Base-by-base conservation (phyloP, 30 jellyfish, hydroid and myxozoan species). In the Chironex yamaguchii region DNA sequence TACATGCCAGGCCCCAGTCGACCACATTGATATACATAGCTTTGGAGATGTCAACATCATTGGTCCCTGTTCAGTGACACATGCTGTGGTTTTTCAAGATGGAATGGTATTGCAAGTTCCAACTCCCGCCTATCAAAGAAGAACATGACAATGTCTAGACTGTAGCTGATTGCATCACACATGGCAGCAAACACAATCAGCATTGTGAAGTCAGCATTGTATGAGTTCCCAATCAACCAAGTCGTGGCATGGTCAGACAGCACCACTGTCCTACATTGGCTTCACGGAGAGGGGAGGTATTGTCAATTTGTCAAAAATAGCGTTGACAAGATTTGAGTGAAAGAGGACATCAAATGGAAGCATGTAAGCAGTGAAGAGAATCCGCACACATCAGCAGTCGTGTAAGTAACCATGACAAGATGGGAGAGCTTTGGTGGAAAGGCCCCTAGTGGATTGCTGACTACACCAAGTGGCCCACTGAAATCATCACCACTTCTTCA, bases 111-210 rank as follows among this genome's bases (percentile, higher is more conserved):
- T 14, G 73, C 84, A 1, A 81, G 79, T 17, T 34, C 92, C 22
- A 90, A 82, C 66, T 51, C 96, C 32, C 69, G 96, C 25, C 31
- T 90, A 0, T 36, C 89, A 24, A 90, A 90, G 58, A 66, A 72
- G 17, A 84, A 90, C 34, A 77, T 79, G 3, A 62, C 97, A n/a
- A 90, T 90, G 33, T 95, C 97, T n/a, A 82, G 89, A 29, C 29
- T 88, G 76, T 92, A 88, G 34, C 91, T 80, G 42, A 82, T 62
- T n/a, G 91, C 92, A 0, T 91, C n/a, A n/a, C n/a, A n/a, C n/a
- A n/a, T n/a, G n/a, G n/a, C n/a, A n/a, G n/a, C n/a, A n/a, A 89
- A 80, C 79, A 28, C 52, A 13, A 36, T 89, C 36, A 77, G 42
- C 9, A 89, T 80, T 53, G 36, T 75, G 24, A 14, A 52, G 3